Percentiles rank a stretch among this genome's conserved stretches.
phyloP scores from a whole-genome alignment of 2,797 vertebrate species.

The Sebastes minor region DNA sequence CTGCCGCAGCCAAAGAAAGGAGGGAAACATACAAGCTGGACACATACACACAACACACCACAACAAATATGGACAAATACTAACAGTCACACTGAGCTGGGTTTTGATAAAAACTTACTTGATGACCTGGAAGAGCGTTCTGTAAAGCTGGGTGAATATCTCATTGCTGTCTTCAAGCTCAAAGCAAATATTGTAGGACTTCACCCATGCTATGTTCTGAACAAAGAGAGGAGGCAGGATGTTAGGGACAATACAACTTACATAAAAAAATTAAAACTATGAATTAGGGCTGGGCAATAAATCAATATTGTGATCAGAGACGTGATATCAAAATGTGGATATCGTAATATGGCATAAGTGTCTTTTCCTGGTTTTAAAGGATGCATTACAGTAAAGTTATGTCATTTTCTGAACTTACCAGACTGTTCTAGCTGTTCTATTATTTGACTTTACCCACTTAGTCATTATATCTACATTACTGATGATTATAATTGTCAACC shows the following conservation, averaged over 20 bases:
- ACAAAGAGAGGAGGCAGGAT: neutral
- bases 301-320: neutral
- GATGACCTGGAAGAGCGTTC: slow-evolving; percentile 97
- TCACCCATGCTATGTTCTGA: slow-evolving; percentile 99
- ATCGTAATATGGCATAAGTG: no score
- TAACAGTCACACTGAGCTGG: neutral
- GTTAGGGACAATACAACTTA: neutral
- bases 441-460: no score
- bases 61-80: neutral
- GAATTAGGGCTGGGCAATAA: no score
- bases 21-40: neutral
- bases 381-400: no score
- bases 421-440: no score
- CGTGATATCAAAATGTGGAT: fast-evolving
- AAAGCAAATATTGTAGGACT: slow-evolving; percentile 99
- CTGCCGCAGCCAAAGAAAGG: neutral
- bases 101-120: slow-evolving; percentile 88
- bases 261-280: neutral
- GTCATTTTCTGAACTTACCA: no score
- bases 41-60: neutral
- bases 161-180: slow-evolving; percentile 99
- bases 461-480: no score
- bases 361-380: no score
- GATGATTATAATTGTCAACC: no score
- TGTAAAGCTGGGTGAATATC: slow-evolving; percentile 98